Evolutionary conservation across 2,888 invertebrate genomes (phyloP).

Genomic region (Entomobrya multifasciata): DNA sequence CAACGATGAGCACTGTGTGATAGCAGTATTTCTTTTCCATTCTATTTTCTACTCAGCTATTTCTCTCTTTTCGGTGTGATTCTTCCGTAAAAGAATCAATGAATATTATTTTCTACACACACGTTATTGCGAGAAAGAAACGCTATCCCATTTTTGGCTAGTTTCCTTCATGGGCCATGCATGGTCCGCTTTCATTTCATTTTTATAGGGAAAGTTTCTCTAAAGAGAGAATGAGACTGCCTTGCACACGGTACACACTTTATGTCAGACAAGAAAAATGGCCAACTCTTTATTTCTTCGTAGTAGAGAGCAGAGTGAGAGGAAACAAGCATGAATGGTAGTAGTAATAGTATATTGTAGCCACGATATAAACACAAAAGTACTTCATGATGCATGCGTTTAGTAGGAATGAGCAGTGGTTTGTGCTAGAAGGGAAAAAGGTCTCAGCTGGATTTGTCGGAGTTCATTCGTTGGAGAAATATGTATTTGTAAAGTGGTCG

Average conservation of each 20-base stretch:
- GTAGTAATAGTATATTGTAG: neutral
- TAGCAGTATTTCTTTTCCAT: neutral
- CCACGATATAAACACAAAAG: too few species aligned
- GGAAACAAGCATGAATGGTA: conserved; percentile 38
- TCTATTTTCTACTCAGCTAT: neutral
- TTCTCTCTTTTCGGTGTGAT: neutral
- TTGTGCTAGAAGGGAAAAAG: conserved; percentile 10
- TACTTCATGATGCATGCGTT: too few species aligned
- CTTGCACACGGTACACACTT: conserved; percentile 45
- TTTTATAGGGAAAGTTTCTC: conserved; percentile 43
- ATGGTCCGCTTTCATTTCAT: conserved; percentile 25
- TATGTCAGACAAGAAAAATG: conserved; percentile 46
- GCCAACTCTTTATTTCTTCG: conserved; percentile 39
- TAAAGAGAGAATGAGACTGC: conserved; percentile 6
- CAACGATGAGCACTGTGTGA: neutral
- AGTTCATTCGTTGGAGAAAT: conserved; percentile 34
- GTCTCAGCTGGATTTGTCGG: conserved; percentile 51
- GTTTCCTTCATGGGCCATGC: neutral
- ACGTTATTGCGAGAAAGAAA: conserved; percentile 21
- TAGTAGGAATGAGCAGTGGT: conserved; percentile 6
- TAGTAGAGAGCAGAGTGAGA: neutral
- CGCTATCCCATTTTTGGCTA: conserved; percentile 36
- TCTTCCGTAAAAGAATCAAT: conserved; percentile 17
- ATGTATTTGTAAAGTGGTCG: conserved; percentile 21
- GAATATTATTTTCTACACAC: too few species aligned